Conservation (phyloP, 2,888 invertebrate genomes). For the Phengaris alcon region DNA sequence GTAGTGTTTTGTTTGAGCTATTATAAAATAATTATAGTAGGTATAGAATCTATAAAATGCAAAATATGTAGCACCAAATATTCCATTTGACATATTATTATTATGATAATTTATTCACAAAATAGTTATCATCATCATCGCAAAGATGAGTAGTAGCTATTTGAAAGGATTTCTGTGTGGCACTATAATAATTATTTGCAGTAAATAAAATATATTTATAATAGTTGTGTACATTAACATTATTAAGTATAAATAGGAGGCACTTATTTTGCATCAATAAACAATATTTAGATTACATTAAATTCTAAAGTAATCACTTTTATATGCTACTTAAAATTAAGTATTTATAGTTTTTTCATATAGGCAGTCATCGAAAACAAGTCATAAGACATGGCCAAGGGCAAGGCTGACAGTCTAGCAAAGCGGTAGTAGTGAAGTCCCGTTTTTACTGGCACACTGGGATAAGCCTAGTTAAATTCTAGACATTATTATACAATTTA, state of each 20-base stretch:
- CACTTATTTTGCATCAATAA: neutral
- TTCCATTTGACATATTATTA: neutral
- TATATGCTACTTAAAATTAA: neutral
- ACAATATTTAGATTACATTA: neutral
- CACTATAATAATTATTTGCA: neutral
- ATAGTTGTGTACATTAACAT: neutral
- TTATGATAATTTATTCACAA: neutral
- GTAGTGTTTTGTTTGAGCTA: neutral
- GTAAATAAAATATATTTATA: neutral
- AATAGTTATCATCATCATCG: neutral
- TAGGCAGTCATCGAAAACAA: neutral
- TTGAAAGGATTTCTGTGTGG: neutral
- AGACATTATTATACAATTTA: too few relatives aligned
- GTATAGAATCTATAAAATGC: neutral
- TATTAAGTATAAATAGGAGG: neutral
- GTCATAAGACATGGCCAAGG: neutral
- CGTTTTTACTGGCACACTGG: too few relatives aligned
- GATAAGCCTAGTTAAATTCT: too few relatives aligned
- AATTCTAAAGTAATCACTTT: neutral
- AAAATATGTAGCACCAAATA: constrained; percentile 1
- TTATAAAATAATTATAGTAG: neutral
- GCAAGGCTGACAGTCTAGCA: neutral
- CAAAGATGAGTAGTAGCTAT: neutral
- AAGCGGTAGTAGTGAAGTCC: too few relatives aligned
- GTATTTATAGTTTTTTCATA: neutral